These are phyloP conservation scores for Theretra japonica DNA, from an alignment of 2,888 invertebrate genomes.

Conservation along the genomic window DNA sequence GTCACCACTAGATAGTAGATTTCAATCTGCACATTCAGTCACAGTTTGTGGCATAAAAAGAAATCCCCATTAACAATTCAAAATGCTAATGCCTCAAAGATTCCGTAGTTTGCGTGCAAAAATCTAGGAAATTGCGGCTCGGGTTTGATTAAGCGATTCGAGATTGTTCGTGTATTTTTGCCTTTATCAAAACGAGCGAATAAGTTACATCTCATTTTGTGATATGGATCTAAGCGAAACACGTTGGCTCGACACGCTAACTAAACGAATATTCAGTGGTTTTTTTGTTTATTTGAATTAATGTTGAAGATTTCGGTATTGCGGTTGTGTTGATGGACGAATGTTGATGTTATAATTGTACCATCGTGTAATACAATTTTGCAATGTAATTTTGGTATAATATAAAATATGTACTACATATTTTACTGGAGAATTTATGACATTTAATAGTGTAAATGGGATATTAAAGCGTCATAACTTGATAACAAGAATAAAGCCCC, in stretches of 20 bases:
- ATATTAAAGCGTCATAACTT: no score
- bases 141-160: slow-evolving; percentile 61
- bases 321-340: neutral
- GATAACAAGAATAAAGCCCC: no score
- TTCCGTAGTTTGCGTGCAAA: slow-evolving; percentile 24
- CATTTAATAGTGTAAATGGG: no score
- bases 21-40: no score
- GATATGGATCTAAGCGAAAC: slow-evolving; percentile 65
- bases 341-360: no score
- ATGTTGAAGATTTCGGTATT: neutral
- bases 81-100: neutral
- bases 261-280: slow-evolving; percentile 30
- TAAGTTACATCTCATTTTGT: slow-evolving; percentile 74
- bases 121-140: slow-evolving; percentile 32
- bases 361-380: no score
- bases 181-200: slow-evolving; percentile 63
- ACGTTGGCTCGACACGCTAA: slow-evolving; percentile 62
- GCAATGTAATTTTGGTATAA: no score
- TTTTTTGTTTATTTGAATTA: slow-evolving; percentile 23
- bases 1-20: no score
- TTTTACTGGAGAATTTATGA: no score
- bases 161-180: slow-evolving; percentile 54
- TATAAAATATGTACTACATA: no score
- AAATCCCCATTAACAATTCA: neutral
- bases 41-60: neutral